phyloP scores from a whole-genome alignment of 2,113 vertebrate species.

The Anseranas semipalmata region DNA sequence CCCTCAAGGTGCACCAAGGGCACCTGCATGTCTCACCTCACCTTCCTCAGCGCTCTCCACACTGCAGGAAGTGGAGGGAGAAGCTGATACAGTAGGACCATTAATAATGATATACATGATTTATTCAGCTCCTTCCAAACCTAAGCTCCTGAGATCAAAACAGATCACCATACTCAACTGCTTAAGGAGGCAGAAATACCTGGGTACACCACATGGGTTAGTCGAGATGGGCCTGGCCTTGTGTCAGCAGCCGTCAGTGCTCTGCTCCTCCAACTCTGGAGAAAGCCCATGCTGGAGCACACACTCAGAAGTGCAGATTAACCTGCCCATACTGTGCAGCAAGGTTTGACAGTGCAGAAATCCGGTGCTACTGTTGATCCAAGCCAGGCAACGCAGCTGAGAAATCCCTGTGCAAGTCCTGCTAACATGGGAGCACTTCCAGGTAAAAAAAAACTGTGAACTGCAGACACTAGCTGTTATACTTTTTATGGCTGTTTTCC shows the following conservation, averaged over 20 bases:
- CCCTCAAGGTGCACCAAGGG: background rate
- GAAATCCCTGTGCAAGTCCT: background rate
- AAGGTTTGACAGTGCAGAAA: background rate
- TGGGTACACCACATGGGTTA: background rate
- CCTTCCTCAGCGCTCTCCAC: background rate
- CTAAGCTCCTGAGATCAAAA: background rate
- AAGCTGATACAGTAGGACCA: background rate
- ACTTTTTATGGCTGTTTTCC: background rate
- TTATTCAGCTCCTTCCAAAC: background rate
- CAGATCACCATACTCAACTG: background rate
- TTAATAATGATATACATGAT: background rate
- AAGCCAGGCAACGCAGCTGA: background rate
- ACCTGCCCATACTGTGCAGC: rapidly evolving
- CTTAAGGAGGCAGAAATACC: background rate
- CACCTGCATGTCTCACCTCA: background rate
- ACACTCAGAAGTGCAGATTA: background rate
- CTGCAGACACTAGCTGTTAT: background rate
- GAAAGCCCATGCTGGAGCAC: background rate
- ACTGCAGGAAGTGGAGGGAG: background rate
- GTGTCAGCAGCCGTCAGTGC: rapidly evolving
- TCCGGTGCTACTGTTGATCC: background rate
- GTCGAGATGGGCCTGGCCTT: background rate
- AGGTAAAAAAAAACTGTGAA: background rate
- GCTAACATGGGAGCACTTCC: background rate
- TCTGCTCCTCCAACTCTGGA: background rate